phyloP scores from a whole-genome alignment of 2,113 vertebrate species.

The Eonycteris spelaea region DNA sequence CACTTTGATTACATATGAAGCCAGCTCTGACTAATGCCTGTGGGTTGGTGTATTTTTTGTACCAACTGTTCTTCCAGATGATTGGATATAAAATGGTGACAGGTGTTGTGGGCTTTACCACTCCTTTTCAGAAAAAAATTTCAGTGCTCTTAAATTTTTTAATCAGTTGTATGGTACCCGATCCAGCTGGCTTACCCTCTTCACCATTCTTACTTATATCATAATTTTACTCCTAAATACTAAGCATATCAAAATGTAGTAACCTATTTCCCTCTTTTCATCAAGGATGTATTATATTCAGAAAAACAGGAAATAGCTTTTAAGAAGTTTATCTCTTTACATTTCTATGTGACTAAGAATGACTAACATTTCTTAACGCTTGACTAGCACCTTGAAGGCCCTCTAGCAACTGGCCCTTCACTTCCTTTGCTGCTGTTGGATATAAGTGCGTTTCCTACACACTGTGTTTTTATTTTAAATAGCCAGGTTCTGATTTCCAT shows the following conservation, averaged over 20 bases:
- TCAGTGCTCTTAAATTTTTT: neutral
- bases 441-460: neutral
- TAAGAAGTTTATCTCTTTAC: neutral
- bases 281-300: neutral
- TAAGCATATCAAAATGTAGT: neutral
- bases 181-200: neutral
- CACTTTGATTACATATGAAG: neutral
- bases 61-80: slow-evolving; percentile 16
- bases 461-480: neutral
- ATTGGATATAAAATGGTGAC: neutral
- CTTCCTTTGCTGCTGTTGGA: neutral
- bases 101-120: neutral
- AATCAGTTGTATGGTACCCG: neutral
- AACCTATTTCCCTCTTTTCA: neutral
- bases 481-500: neutral
- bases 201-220: neutral
- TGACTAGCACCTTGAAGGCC: neutral
- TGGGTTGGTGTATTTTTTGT: neutral
- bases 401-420: neutral
- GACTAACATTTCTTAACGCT: neutral
- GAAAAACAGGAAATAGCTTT: neutral
- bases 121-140: neutral
- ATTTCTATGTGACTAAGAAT: neutral
- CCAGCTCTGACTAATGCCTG: neutral
- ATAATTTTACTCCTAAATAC: neutral